Conservation (phyloP, 2,113 vertebrate species). For the Aldabrachelys gigantea region DNA sequence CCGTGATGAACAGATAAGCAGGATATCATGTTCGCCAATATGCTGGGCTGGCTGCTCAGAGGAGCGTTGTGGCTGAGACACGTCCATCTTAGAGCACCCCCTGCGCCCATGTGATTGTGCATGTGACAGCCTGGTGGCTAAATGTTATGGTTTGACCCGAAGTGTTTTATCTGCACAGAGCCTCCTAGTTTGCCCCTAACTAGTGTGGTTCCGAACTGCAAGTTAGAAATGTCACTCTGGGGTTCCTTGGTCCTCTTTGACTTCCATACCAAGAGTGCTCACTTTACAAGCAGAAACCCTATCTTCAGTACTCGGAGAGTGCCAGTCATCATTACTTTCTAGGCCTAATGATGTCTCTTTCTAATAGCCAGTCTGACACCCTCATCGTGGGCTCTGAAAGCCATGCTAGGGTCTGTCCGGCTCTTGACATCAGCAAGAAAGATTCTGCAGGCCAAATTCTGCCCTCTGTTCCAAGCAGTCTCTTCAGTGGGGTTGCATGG, state of each 20-base stretch:
- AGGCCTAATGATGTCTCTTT: neutral
- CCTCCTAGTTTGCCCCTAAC: neutral
- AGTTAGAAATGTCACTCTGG: neutral
- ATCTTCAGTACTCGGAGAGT: neutral
- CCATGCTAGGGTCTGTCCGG: too few species aligned
- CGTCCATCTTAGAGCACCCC: neutral
- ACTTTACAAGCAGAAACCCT: neutral
- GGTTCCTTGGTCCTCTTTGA: neutral
- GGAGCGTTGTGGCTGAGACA: neutral
- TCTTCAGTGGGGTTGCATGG: neutral
- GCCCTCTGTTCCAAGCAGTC: fast-evolving
- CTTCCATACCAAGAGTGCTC: neutral
- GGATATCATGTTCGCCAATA: neutral
- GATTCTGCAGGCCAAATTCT: neutral
- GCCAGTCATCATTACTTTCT: neutral
- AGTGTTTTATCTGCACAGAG: neutral
- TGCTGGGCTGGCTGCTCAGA: neutral
- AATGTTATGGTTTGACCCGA: neutral
- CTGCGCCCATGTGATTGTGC: neutral
- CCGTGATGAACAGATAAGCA: fast-evolving
- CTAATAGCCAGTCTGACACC: neutral
- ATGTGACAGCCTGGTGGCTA: neutral
- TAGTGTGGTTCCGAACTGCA: neutral
- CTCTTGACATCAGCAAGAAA: neutral
- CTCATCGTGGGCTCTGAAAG: neutral